Percentiles rank a stretch among this genome's conserved stretches.
phyloP scores from a whole-genome alignment of 2,888 invertebrate genomes.

The Steinernema carpocapsae region DNA sequence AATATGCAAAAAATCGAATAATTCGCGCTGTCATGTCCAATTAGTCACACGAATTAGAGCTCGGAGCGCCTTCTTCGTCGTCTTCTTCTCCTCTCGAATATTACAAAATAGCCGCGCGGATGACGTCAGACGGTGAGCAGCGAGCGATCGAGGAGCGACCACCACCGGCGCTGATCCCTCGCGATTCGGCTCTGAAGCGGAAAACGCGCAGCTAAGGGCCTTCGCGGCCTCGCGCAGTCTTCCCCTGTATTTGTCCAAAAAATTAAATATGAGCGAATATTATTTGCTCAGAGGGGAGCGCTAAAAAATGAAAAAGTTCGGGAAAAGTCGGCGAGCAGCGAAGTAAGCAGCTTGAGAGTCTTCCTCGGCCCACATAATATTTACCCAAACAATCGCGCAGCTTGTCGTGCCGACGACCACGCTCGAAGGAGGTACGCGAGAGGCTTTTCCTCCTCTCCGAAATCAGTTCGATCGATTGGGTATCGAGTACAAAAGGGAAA shows the following conservation, averaged over 20 bases:
- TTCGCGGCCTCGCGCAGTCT: not conserved
- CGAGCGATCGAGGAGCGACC: slow-evolving; percentile 1
- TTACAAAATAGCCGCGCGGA: slow-evolving; percentile 34
- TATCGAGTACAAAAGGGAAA: not conserved
- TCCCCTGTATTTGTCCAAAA: slow-evolving; percentile 31
- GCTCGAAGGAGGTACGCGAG: slow-evolving; percentile 16
- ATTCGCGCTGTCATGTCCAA: slow-evolving; percentile 27
- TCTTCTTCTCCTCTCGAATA: slow-evolving; percentile 25
- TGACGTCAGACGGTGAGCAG: slow-evolving; percentile 12
- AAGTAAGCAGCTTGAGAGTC: not conserved
- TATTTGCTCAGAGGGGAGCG: slow-evolving; percentile 27
- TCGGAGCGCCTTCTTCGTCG: slow-evolving; percentile 16
- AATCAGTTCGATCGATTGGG: slow-evolving; percentile 4
- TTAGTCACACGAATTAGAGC: slow-evolving; percentile 18
- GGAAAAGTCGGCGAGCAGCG: not conserved
- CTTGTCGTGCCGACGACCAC: slow-evolving; percentile 16
- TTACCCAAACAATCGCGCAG: slow-evolving; percentile 31
- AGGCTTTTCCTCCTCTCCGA: not conserved
- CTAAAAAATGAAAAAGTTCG: slow-evolving; percentile 19
- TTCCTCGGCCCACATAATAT: slow-evolving; percentile 20
- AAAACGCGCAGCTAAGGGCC: not conserved
- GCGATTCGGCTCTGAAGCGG: not conserved
- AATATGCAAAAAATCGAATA: slow-evolving; percentile 21
- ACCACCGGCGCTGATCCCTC: slow-evolving; percentile 16
- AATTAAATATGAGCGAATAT: slow-evolving; percentile 35